Evolutionary conservation across 2,797 vertebrate species (phyloP).

Genomic region (Gymnocypris eckloni): DNA sequence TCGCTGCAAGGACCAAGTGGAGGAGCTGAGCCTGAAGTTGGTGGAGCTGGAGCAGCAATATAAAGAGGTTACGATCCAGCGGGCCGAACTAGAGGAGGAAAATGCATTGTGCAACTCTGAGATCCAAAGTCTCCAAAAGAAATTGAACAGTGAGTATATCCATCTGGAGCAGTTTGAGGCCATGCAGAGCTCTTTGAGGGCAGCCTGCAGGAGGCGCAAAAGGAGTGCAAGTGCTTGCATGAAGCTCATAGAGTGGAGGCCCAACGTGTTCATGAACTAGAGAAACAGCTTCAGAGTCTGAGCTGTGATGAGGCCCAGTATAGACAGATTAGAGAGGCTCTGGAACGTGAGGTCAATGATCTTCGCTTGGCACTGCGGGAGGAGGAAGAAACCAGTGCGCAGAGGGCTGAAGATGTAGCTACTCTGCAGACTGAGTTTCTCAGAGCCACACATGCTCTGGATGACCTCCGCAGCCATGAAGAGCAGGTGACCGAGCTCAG

Average conservation of each 20-base stretch:
- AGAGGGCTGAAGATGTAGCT: slow-evolving; percentile 76
- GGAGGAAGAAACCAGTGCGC: slow-evolving; percentile 80
- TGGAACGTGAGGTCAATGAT: slow-evolving; percentile 76
- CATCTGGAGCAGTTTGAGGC: slow-evolving; percentile 79
- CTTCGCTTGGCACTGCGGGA: slow-evolving; percentile 74
- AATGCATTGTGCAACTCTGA: slow-evolving; percentile 69
- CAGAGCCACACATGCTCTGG: slow-evolving; percentile 77
- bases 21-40: slow-evolving; percentile 77
- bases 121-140: slow-evolving; percentile 75
- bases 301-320: slow-evolving; percentile 73
- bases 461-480: slow-evolving; percentile 78
- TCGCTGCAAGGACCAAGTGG: slow-evolving; percentile 68
- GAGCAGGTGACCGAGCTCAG: slow-evolving; percentile 78
- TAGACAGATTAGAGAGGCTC: slow-evolving; percentile 69
- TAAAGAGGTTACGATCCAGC: slow-evolving; percentile 68
- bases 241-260: slow-evolving; percentile 72
- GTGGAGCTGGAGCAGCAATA: slow-evolving; percentile 76
- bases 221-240: slow-evolving; percentile 76
- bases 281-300: slow-evolving; percentile 77
- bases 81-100: slow-evolving; percentile 77
- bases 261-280: slow-evolving; percentile 72
- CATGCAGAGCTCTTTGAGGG: slow-evolving; percentile 77
- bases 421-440: slow-evolving; percentile 84
- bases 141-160: slow-evolving; percentile 77
- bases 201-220: slow-evolving; percentile 76